Percentiles rank a stretch among this genome's conserved stretches.
phyloP scores from a whole-genome alignment of 2,113 vertebrate genomes.

The Barbus barbus region DNA sequence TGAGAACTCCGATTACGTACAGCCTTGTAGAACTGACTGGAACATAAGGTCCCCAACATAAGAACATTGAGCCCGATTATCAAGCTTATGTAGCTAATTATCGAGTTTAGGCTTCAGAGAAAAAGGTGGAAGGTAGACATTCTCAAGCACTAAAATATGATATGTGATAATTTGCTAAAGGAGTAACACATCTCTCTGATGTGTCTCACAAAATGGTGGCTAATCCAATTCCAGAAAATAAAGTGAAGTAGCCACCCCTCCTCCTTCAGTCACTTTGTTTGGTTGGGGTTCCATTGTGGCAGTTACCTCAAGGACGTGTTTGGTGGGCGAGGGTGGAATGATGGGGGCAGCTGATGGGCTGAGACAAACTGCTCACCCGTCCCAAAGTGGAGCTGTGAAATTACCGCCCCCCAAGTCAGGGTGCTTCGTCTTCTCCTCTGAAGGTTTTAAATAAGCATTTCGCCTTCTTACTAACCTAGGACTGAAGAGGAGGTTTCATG shows the following conservation, averaged over 20 bases:
- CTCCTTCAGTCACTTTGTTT: background rate
- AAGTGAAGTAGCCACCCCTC: conserved; percentile 26
- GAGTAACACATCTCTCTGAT: conserved; percentile 1
- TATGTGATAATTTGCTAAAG: conserved; percentile 46
- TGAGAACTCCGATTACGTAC: background rate
- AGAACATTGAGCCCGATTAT: background rate
- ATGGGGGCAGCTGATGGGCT: conserved; percentile 47
- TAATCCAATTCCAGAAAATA: conserved; percentile 28
- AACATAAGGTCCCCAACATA: background rate
- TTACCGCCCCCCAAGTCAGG: background rate
- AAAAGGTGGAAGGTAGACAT: conserved; percentile 1
- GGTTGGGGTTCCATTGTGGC: background rate
- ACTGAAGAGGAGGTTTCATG: background rate
- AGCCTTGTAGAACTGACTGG: background rate
- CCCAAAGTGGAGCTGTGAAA: conserved; percentile 48
- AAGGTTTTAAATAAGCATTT: background rate
- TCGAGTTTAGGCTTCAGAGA: conserved; percentile 1
- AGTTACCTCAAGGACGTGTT: conserved; percentile 6
- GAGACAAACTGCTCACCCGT: conserved; percentile 29
- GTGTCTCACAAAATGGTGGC: conserved; percentile 50
- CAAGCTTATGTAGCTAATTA: conserved; percentile 25
- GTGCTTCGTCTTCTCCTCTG: background rate
- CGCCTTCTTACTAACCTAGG: background rate
- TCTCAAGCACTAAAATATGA: background rate
- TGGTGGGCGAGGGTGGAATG: conserved; percentile 22